phyloP scores from a whole-genome alignment of 1,140 invertebrate genomes.

The Solen grandis region DNA sequence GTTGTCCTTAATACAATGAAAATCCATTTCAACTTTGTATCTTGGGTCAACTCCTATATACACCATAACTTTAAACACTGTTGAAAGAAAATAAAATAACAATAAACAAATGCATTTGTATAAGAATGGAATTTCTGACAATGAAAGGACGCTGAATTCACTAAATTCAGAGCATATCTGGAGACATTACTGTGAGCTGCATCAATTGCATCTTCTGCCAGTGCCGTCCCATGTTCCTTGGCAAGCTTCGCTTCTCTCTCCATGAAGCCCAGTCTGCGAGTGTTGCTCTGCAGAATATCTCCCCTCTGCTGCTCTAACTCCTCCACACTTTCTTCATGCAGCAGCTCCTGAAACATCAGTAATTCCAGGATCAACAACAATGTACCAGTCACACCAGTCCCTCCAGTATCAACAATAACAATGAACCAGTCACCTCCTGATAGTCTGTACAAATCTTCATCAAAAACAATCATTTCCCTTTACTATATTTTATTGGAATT shows the following conservation, averaged over 20 bases:
- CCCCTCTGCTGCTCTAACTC: constrained; percentile 56
- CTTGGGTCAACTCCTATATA: not conserved
- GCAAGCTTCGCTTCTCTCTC: constrained; percentile 60
- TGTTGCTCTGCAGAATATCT: constrained; percentile 40
- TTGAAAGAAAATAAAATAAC: too few species aligned
- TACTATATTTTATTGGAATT: not conserved
- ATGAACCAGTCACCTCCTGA: not conserved
- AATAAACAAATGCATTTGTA: too few species aligned
- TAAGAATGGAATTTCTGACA: not conserved
- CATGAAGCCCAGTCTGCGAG: constrained; percentile 59
- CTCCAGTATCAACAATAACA: not conserved
- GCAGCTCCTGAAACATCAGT: constrained; percentile 50
- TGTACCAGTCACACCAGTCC: not conserved
- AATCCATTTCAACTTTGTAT: not conserved
- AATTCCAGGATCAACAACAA: not conserved
- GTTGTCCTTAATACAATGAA: not conserved
- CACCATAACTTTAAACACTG: not conserved
- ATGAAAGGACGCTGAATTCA: not conserved
- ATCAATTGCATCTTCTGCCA: constrained; percentile 63
- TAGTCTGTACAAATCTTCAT: not conserved
- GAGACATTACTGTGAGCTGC: constrained; percentile 52
- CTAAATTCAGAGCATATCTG: not conserved
- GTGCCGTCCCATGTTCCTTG: constrained; percentile 60
- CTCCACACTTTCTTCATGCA: constrained; percentile 53
- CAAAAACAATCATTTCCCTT: not conserved